Evolutionary conservation across 2,113 vertebrate genomes (phyloP).

Genomic region (Rhea americana): DNA sequence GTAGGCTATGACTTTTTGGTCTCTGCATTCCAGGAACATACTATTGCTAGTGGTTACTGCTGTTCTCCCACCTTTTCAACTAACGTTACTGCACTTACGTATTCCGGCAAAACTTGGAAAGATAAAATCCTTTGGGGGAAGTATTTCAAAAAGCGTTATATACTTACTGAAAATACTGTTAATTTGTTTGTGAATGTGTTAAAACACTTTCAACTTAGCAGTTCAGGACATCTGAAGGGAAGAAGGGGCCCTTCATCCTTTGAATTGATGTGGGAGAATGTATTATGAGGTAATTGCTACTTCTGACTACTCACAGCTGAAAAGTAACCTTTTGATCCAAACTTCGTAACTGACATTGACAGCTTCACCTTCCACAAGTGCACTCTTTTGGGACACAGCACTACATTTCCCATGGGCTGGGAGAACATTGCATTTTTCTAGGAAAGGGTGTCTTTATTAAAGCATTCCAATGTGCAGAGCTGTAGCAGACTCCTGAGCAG

Average conservation of each 20-base stretch:
- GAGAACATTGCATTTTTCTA: constrained; percentile 49
- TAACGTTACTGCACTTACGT: accelerated
- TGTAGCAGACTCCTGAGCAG: constrained; percentile 46
- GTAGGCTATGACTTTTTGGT: background rate
- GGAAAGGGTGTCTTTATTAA: constrained; percentile 39
- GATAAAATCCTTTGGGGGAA: background rate
- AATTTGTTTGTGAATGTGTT: background rate
- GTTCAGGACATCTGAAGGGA: background rate
- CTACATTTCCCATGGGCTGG: background rate
- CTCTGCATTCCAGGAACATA: background rate
- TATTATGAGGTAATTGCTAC: background rate
- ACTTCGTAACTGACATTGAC: background rate
- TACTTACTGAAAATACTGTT: background rate
- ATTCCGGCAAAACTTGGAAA: background rate
- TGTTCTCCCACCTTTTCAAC: background rate
- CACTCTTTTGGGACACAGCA: background rate
- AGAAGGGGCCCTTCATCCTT: background rate
- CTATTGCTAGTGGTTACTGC: background rate
- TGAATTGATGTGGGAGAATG: background rate
- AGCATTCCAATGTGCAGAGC: constrained; percentile 7
- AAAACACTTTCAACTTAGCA: background rate
- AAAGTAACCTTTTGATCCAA: background rate
- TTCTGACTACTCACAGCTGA: background rate
- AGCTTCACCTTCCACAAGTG: constrained; percentile 27
- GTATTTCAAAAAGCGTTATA: background rate